Conservation (phyloP, 1,140 invertebrate species). For the Xylocopa sonorina region DNA sequence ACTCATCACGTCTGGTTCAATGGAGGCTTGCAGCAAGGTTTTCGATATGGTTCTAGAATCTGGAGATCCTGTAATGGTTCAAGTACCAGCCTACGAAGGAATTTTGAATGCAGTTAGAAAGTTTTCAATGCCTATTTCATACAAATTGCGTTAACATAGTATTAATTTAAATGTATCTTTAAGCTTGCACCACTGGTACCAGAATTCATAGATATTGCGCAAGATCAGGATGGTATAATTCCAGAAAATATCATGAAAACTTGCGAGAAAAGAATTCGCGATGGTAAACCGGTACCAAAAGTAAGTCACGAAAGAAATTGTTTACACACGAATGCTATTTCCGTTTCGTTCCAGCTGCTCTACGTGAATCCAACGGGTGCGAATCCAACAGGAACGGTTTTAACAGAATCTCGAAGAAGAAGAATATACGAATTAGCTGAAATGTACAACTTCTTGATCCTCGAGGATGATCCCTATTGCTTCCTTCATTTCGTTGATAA, state of each 20-base stretch:
- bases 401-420: slow-evolving; percentile 80
- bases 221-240: slow-evolving; percentile 77
- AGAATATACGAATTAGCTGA: slow-evolving; percentile 84
- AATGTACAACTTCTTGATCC: slow-evolving; percentile 84
- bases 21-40: slow-evolving; percentile 88
- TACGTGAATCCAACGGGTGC: slow-evolving; percentile 85
- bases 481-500: slow-evolving; percentile 83
- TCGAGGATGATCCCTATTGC: slow-evolving; percentile 87
- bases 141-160: no score
- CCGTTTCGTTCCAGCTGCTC: slow-evolving; percentile 76
- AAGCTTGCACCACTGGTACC: slow-evolving; percentile 71
- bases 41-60: slow-evolving; percentile 86
- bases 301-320: slow-evolving; percentile 67
- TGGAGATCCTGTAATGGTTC: slow-evolving; percentile 86
- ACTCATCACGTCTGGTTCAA: slow-evolving; percentile 86
- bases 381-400: slow-evolving; percentile 84
- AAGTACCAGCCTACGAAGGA: slow-evolving; percentile 86
- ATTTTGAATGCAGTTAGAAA: slow-evolving; percentile 76
- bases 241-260: slow-evolving; percentile 69
- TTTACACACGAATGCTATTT: neutral
- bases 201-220: slow-evolving; percentile 72
- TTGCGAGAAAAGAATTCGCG: slow-evolving; percentile 66
- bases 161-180: no score
- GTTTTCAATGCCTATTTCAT: no score
- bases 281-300: slow-evolving; percentile 72